Percentiles rank a stretch among this genome's conserved stretches.
Conservation (phyloP, 2,113 vertebrate genomes). For the Psophia crepitans region DNA sequence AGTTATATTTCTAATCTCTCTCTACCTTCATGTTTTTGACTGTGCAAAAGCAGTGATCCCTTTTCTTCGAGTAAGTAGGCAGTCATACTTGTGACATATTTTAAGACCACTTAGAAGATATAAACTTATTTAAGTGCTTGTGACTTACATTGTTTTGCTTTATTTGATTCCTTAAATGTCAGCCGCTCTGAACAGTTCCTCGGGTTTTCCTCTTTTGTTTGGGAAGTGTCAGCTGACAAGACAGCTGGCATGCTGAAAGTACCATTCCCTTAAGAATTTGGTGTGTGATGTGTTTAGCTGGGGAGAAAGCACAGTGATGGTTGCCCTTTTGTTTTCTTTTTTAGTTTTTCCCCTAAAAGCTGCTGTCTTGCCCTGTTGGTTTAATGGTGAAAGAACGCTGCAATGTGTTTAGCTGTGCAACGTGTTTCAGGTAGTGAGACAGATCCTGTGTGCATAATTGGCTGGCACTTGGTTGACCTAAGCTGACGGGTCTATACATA, state of each 20-base stretch:
- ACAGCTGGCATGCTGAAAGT: slow-evolving; percentile 17
- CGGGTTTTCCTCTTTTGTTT: background rate
- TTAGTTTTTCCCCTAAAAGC: background rate
- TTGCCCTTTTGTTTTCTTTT: background rate
- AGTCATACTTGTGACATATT: background rate
- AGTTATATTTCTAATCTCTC: background rate
- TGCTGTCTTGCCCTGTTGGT: background rate
- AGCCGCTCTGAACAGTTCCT: background rate
- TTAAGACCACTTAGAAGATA: background rate
- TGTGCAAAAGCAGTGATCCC: background rate
- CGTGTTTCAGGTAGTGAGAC: background rate
- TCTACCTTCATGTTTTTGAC: background rate
- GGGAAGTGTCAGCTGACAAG: background rate
- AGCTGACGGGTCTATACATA: background rate
- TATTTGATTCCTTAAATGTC: background rate
- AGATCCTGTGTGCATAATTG: background rate
- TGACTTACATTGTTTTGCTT: background rate
- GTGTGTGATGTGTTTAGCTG: background rate
- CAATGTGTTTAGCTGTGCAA: background rate
- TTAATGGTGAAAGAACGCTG: background rate
- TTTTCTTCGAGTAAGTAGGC: background rate
- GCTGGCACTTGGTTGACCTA: background rate
- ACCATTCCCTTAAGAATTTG: background rate
- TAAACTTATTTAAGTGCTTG: background rate
- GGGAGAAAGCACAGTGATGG: background rate